A percentile compares a stretch with the other conserved stretches of the same genome.
These are phyloP conservation scores for Glossosoma conforme DNA, from an alignment of 1,140 invertebrate genomes.

Conservation along the genomic window DNA sequence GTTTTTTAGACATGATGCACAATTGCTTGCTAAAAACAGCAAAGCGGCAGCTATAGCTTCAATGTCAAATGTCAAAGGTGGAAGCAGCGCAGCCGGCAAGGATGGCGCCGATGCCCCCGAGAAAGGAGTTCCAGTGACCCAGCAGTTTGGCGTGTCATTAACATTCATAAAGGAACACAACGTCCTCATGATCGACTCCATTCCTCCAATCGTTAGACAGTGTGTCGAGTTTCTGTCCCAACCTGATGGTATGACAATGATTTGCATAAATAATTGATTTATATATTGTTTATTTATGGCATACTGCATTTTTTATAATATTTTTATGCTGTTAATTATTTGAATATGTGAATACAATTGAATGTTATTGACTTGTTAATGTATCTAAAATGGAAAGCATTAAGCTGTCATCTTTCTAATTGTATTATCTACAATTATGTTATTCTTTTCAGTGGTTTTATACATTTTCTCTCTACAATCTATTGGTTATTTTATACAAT, in stretches of 20 bases:
- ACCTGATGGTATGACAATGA: slow-evolving; percentile 66
- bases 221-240: slow-evolving; percentile 86
- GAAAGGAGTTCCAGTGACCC: slow-evolving; percentile 57
- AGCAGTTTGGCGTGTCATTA: slow-evolving; percentile 91
- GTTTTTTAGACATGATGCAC: slow-evolving; percentile 63
- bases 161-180: slow-evolving; percentile 89
- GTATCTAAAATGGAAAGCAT: too few relatives aligned
- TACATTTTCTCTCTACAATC: too few relatives aligned
- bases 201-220: slow-evolving; percentile 85
- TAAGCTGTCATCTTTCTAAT: too few relatives aligned
- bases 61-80: not conserved
- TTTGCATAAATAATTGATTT: slow-evolving; percentile 2
- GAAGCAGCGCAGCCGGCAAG: not conserved
- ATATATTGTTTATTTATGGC: slow-evolving; percentile 5
- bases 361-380: too few relatives aligned
- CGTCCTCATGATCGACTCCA: slow-evolving; percentile 56
- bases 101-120: not conserved
- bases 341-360: too few relatives aligned
- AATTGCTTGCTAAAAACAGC: slow-evolving; percentile 59
- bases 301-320: too few relatives aligned
- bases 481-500: too few relatives aligned
- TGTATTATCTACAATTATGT: too few relatives aligned
- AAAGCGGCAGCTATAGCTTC: slow-evolving; percentile 36
- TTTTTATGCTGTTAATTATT: too few relatives aligned
- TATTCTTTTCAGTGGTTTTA: not conserved